Evolutionary conservation across 2,888 invertebrate species (phyloP).

Genomic region (Belgica antarctica): DNA sequence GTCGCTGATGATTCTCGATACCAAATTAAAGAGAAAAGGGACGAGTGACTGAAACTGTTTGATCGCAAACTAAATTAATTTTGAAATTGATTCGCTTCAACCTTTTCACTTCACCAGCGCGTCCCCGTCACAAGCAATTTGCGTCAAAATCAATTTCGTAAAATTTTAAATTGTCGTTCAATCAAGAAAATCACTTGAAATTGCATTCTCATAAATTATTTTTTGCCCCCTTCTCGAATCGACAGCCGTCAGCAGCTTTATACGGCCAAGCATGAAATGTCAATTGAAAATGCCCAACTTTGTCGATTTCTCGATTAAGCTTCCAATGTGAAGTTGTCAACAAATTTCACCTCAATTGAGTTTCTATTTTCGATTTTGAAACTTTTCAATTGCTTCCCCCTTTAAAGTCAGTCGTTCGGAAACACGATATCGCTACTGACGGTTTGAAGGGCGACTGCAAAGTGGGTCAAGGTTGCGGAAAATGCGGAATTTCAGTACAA

Average conservation of each 20-base stretch:
- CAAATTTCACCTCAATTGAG: conserved; percentile 1
- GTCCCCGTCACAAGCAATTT: background rate
- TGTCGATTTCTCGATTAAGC: no score
- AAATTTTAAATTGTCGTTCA: conserved; percentile 1
- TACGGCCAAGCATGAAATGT: background rate
- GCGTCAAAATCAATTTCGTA: background rate
- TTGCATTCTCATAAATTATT: background rate
- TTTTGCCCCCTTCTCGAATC: background rate
- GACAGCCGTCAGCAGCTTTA: conserved; percentile 10
- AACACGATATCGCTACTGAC: background rate
- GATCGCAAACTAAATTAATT: background rate
- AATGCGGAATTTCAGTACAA: no score
- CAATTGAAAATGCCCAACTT: background rate
- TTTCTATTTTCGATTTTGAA: background rate
- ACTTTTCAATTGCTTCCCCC: background rate
- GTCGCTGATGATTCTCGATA: background rate
- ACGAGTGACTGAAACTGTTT: no score
- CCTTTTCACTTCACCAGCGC: background rate
- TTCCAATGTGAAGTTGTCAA: background rate
- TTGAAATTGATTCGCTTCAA: background rate
- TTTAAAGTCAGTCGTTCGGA: no score
- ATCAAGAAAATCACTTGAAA: background rate
- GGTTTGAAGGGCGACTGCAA: no score
- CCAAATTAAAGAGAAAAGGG: no score
- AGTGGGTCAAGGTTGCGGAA: no score